Percentiles rank a stretch among this genome's conserved stretches.
Evolutionary conservation across 2,888 invertebrate genomes (phyloP).

Genomic region (Galeruca laticollis): DNA sequence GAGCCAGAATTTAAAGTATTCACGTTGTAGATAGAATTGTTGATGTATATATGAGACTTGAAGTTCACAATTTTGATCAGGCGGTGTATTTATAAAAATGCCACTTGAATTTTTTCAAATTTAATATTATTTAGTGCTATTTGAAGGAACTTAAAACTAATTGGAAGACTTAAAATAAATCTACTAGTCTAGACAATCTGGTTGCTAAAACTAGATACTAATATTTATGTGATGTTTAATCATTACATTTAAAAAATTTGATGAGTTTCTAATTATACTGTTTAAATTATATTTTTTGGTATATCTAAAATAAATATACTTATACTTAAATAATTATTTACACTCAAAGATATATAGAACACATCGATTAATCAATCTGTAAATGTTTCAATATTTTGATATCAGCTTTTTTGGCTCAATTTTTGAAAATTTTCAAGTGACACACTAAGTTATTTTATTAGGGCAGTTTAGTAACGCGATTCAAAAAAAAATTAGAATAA

Average conservation of each 20-base stretch:
- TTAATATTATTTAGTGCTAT: background rate
- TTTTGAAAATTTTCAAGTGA: slow-evolving; percentile 5
- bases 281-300: slow-evolving; percentile 1
- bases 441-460: background rate
- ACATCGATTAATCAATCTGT: too few species aligned
- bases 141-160: background rate
- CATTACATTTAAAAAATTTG: background rate
- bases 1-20: too few species aligned
- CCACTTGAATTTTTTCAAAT: slow-evolving; percentile 12
- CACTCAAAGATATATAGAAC: background rate
- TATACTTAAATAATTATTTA: background rate
- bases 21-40: too few species aligned
- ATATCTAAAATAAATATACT: slow-evolving; percentile 6
- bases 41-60: too few species aligned
- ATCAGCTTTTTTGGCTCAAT: background rate
- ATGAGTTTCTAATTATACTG: background rate
- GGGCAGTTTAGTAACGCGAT: background rate
- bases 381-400: slow-evolving; percentile 5
- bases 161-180: slow-evolving; percentile 6
- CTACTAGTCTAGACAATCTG: background rate
- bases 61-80: too few species aligned
- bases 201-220: background rate
- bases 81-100: background rate
- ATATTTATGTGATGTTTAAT: background rate
- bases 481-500: too few species aligned